Percentiles rank a stretch among this genome's conserved stretches.
phyloP scores from a whole-genome alignment of 2,888 invertebrate species.

The Hyposoter didymator region DNA sequence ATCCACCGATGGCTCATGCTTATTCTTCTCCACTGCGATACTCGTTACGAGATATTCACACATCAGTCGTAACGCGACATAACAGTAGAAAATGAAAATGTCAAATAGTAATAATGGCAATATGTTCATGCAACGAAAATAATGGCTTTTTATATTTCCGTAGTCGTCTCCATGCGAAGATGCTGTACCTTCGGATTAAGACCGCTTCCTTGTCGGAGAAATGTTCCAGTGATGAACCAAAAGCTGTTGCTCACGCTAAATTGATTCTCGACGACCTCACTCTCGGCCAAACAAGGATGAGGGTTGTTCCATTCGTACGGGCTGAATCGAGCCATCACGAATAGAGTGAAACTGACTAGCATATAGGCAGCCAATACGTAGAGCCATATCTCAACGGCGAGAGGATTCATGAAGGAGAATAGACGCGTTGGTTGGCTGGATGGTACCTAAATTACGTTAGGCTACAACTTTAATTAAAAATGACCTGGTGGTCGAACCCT shows the following conservation, averaged over 20 bases:
- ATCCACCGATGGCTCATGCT: background rate
- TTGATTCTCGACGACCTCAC: constrained; percentile 96
- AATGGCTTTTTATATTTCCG: constrained; percentile 3
- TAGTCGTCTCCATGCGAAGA: constrained; percentile 32
- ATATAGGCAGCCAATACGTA: constrained; percentile 97
- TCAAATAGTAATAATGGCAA: background rate
- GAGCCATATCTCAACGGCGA: constrained; percentile 98
- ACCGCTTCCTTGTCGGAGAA: constrained; percentile 94
- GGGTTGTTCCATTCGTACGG: constrained; percentile 98
- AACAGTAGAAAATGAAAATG: background rate
- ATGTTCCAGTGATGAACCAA: constrained; percentile 96
- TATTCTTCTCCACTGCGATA: background rate
- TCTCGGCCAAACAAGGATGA: constrained; percentile 92
- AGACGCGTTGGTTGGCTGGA: constrained; percentile 94
- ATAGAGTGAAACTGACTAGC: constrained; percentile 96
- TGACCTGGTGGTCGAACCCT: constrained; percentile 74
- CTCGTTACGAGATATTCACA: constrained; percentile 7
- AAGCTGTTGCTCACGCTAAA: constrained; percentile 97
- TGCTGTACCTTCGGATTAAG: constrained; percentile 91
- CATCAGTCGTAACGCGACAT: background rate
- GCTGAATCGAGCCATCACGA: constrained; percentile 98
- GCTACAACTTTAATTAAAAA: constrained; percentile 84
- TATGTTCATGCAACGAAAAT: constrained; percentile 36
- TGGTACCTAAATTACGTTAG: constrained; percentile 89
- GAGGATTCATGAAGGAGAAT: constrained; percentile 98